Percentiles rank a stretch among this genome's conserved stretches.
phyloP scores from a whole-genome alignment of 2,113 vertebrate genomes.

The Clinocottus analis region DNA sequence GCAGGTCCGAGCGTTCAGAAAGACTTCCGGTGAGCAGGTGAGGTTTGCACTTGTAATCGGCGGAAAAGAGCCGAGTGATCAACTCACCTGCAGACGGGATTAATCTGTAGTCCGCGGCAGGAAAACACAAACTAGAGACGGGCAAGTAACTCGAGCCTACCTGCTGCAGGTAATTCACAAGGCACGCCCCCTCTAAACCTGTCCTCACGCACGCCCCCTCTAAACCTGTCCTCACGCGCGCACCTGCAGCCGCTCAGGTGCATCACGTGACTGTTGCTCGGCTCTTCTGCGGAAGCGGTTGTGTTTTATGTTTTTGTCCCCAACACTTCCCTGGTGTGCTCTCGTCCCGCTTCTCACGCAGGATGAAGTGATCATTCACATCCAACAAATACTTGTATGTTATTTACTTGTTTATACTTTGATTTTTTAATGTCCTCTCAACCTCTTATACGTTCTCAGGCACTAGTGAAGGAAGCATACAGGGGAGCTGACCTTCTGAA shows the following conservation, averaged over 20 bases:
- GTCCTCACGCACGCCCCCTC: background rate
- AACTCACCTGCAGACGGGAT: background rate
- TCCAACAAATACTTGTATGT: background rate
- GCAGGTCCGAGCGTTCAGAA: background rate
- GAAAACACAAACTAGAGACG: background rate
- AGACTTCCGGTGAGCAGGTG: conserved; percentile 14
- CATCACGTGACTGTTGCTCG: background rate
- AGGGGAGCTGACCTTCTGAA: background rate
- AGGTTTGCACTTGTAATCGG: fast-evolving
- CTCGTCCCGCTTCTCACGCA: background rate
- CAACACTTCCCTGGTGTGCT: background rate
- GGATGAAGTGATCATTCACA: background rate
- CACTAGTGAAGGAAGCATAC: background rate
- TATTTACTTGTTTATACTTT: background rate
- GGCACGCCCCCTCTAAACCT: conserved; percentile 62
- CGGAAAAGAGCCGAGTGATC: background rate
- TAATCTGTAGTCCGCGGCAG: background rate
- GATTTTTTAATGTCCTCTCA: background rate
- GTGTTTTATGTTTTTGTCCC: background rate
- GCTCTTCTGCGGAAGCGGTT: background rate
- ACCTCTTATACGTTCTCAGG: background rate
- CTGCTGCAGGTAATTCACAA: conserved; percentile 66
- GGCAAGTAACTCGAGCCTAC: conserved; percentile 51
- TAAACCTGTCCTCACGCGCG: background rate
- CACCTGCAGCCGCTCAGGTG: background rate